These are phyloP conservation scores for Saturnia japonica DNA, from an alignment of 2,888 invertebrate genomes.

Conservation along the genomic window DNA sequence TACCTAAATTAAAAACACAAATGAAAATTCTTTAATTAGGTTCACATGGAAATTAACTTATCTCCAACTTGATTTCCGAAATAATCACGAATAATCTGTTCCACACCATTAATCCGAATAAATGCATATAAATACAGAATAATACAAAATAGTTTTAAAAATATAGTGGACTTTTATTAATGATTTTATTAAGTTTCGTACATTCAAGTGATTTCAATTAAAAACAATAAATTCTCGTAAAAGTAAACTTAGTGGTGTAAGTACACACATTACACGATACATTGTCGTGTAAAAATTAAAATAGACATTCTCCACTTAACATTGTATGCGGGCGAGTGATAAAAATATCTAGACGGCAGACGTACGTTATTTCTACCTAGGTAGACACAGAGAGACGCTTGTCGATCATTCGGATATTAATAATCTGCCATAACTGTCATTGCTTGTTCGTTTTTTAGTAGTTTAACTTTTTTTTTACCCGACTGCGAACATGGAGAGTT, in stretches of 20 bases:
- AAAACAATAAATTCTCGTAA: conserved; percentile 19
- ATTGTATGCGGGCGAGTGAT: conserved; percentile 26
- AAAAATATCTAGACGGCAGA: conserved; percentile 25
- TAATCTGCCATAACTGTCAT: background rate
- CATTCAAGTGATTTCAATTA: conserved; percentile 23
- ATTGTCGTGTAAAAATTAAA: conserved; percentile 27
- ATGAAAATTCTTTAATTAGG: background rate
- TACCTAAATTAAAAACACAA: background rate
- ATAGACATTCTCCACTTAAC: conserved; percentile 27
- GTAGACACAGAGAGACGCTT: background rate
- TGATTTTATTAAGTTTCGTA: too few relatives aligned
- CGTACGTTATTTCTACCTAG: conserved; percentile 11
- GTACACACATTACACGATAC: conserved; percentile 32
- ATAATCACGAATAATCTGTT: background rate
- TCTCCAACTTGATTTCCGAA: background rate
- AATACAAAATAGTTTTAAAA: background rate
- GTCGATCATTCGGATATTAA: background rate
- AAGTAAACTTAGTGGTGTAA: conserved; percentile 24
- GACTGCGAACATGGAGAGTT: too few relatives aligned
- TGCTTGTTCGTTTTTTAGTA: background rate
- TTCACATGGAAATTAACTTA: background rate
- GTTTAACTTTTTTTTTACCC: too few relatives aligned
- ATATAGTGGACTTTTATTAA: too few relatives aligned
- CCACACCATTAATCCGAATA: background rate
- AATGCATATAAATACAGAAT: background rate